Evolutionary conservation across 2,113 vertebrate species (phyloP).

Genomic region (Rhombomys opimus): DNA sequence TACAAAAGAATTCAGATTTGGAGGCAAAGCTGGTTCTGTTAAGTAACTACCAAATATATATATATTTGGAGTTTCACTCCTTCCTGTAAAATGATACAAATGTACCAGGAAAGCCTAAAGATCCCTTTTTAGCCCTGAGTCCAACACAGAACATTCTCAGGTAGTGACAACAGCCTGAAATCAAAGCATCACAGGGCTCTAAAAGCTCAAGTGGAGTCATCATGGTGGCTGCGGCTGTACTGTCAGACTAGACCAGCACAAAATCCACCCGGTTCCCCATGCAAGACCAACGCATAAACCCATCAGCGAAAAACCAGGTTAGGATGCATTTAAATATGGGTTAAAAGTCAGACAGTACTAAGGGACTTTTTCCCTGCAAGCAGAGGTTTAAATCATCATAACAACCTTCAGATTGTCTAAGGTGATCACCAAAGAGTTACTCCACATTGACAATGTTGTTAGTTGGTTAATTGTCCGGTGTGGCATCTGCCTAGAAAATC

Average conservation of each 20-base stretch:
- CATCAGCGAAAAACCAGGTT: background rate
- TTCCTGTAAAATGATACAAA: slow-evolving; percentile 48
- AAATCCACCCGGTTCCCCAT: background rate
- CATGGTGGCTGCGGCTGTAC: background rate
- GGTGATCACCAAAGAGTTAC: background rate
- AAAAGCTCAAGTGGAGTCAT: background rate
- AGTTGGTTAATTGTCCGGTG: background rate
- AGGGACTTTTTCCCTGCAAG: background rate
- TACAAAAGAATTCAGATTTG: background rate
- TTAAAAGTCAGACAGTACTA: background rate
- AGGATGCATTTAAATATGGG: background rate
- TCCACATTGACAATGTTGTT: background rate
- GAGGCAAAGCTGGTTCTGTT: background rate
- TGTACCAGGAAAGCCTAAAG: background rate
- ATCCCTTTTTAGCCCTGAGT: background rate
- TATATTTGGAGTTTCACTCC: slow-evolving; percentile 21
- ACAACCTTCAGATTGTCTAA: slow-evolving; percentile 4
- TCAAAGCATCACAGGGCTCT: background rate
- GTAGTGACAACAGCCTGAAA: background rate
- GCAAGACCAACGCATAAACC: background rate
- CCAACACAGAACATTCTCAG: background rate
- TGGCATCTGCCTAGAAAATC: background rate
- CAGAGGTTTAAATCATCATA: slow-evolving; percentile 5
- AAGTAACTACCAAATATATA: background rate
- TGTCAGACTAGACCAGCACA: background rate